Evolutionary conservation across 2,797 vertebrate genomes (phyloP), one percentile per base, ranked within the genome.

Genomic region (Rhincodon typus): DNA sequence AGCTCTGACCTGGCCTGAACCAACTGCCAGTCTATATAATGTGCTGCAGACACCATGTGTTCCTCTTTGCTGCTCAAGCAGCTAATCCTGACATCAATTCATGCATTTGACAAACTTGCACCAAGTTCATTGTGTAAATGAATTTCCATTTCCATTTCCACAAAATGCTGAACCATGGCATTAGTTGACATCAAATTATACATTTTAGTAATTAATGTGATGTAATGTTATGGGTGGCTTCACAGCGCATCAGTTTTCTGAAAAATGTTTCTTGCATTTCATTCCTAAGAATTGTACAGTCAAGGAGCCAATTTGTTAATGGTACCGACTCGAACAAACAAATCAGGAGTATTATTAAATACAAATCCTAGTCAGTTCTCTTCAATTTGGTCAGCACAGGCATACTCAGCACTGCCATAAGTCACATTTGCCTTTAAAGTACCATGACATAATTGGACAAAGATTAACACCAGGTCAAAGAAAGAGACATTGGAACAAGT

Each of bases 71-170:
- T 69, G 62, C 66, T 38, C 90, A 93, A 67, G 13, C n/a, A 69
- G 90, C 62, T 93, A 42, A n/a, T n/a, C 82, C 42, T 0, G 17
- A 93, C 62, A 93, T 67, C 38, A 93, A 93, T 30, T 69, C 34
- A 42, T 23, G 38, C 4, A 93, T 38, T 93, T 69, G 90, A 93
- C 90, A 67, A 69, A 69, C n/a, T 21, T 69, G 90, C 25, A 21
- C 90, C 90, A 42, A 69, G 90, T 66, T 69, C 8, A 93, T 2
- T 12, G 62, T 34, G n/a, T 38, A 66, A 67, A 38, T 93, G 21
- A 67, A 93, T 93, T 67, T 38, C 66, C 90, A 93, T 93, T 93
- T 27, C 66, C 67, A 62, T 93, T 93, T 90, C 34, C 87, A 90
- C 57, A 62, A 90, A 62, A n/a, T 30, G 19, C 87, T 57, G 30